Evolutionary conservation across 2,797 vertebrate species (phyloP).

Genomic region (Phylloscopus collybita): DNA sequence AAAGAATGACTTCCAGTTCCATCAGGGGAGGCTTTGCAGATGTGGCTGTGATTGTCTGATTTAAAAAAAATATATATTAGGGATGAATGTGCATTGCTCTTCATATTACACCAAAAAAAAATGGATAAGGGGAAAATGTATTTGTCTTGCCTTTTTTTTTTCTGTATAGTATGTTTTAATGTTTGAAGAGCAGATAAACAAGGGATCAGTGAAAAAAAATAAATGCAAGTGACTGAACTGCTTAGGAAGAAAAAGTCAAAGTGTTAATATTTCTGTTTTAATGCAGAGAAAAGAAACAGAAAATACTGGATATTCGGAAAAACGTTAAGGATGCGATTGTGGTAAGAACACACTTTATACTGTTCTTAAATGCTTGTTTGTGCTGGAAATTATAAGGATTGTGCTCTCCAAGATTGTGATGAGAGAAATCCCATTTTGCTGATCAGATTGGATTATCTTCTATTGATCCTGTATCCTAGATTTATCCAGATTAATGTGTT

Average conservation of each 20-base stretch:
- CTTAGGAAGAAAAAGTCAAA: constrained; percentile 22
- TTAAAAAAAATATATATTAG: not conserved
- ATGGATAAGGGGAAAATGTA: not conserved
- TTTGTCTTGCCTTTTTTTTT: not conserved
- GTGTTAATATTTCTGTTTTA: constrained; percentile 64
- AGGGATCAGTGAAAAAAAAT: not conserved
- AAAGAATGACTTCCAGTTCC: constrained; percentile 18
- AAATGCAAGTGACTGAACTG: not conserved
- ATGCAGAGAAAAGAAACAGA: constrained; percentile 95
- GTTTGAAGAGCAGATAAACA: constrained; percentile 12
- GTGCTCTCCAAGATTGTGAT: constrained; percentile 31
- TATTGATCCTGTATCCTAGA: constrained; percentile 23
- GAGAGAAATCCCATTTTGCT: constrained; percentile 73
- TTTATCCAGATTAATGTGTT: constrained; percentile 70
- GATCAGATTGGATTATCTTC: constrained; percentile 71
- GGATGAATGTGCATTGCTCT: not conserved
- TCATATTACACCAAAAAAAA: not conserved
- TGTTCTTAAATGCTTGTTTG: constrained; percentile 35
- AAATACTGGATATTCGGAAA: constrained; percentile 96
- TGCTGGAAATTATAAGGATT: constrained; percentile 14
- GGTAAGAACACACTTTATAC: constrained; percentile 81
- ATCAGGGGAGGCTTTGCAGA: constrained; percentile 28
- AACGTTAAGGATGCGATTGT: constrained; percentile 98
- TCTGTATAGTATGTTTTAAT: not conserved
- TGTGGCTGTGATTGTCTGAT: not conserved